phyloP scores from a whole-genome alignment of 2,888 invertebrate genomes.

The Pachydiplax longipennis region DNA sequence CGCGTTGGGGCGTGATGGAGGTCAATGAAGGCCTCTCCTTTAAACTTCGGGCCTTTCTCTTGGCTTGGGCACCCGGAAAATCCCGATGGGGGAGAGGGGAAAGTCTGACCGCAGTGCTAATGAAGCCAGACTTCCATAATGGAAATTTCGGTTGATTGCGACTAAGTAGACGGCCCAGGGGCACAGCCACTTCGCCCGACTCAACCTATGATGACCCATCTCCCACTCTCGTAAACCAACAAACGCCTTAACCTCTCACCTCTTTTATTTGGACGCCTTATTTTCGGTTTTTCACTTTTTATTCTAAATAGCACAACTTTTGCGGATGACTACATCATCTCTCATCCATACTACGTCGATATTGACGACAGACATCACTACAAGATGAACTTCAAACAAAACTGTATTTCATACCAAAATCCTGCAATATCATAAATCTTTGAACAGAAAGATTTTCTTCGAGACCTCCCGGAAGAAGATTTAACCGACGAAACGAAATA shows the following conservation, averaged over 20 bases:
- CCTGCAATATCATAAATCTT: too few relatives aligned
- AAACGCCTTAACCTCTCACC: not conserved
- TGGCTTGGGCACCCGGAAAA: not conserved
- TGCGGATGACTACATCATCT: not conserved
- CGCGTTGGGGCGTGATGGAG: slow-evolving; percentile 3
- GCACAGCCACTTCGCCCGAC: not conserved
- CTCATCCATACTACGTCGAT: not conserved
- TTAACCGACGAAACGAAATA: too few relatives aligned
- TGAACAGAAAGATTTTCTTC: too few relatives aligned
- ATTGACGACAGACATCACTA: too few relatives aligned
- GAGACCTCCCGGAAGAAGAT: too few relatives aligned
- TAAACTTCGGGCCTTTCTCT: not conserved
- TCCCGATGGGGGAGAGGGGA: not conserved
- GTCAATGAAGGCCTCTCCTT: not conserved
- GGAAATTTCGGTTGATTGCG: slow-evolving; percentile 41
- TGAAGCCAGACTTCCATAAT: slow-evolving; percentile 41
- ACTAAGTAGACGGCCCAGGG: slow-evolving; percentile 32
- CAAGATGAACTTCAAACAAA: too few relatives aligned
- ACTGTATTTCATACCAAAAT: too few relatives aligned
- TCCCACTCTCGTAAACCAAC: not conserved
- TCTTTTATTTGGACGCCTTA: not conserved
- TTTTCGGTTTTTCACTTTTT: too few relatives aligned
- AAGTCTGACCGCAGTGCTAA: slow-evolving; percentile 34
- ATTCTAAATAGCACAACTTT: too few relatives aligned
- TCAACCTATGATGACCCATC: not conserved